Percentiles rank a stretch among this genome's conserved stretches.
phyloP scores from a whole-genome alignment of 2,113 vertebrate genomes.

The Pollimyrus isidori region DNA sequence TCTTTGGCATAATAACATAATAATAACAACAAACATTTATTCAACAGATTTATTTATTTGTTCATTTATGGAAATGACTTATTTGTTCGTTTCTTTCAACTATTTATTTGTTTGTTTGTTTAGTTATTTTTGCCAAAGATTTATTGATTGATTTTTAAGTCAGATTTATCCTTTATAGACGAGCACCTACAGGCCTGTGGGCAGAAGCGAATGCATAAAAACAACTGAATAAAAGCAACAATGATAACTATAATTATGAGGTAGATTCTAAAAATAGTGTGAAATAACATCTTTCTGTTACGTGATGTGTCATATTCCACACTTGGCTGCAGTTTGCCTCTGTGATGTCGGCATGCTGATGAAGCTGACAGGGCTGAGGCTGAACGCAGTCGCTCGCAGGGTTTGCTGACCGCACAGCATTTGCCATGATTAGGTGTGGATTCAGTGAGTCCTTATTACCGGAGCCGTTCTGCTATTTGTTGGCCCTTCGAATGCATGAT shows the following conservation, averaged over 20 bases:
- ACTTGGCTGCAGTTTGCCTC: background rate
- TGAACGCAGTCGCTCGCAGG: background rate
- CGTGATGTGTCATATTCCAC: background rate
- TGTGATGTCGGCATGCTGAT: background rate
- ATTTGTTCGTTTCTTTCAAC: background rate
- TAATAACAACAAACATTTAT: background rate
- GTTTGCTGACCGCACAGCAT: background rate
- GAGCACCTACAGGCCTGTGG: background rate
- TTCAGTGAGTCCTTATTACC: background rate
- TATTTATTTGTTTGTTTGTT: background rate
- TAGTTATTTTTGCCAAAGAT: background rate
- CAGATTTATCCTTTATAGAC: background rate
- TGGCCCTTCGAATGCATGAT: background rate
- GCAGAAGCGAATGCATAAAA: background rate
- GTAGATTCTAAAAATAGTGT: background rate
- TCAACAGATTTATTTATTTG: background rate
- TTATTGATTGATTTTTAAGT: background rate
- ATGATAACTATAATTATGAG: background rate
- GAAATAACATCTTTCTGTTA: background rate
- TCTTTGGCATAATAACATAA: background rate
- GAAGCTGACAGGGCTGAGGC: background rate
- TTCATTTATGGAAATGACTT: background rate
- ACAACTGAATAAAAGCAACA: background rate
- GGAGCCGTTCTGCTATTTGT: background rate
- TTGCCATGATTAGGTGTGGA: background rate